phyloP scores from a whole-genome alignment of 2,888 invertebrate species.

The Platycheirus albimanus region DNA sequence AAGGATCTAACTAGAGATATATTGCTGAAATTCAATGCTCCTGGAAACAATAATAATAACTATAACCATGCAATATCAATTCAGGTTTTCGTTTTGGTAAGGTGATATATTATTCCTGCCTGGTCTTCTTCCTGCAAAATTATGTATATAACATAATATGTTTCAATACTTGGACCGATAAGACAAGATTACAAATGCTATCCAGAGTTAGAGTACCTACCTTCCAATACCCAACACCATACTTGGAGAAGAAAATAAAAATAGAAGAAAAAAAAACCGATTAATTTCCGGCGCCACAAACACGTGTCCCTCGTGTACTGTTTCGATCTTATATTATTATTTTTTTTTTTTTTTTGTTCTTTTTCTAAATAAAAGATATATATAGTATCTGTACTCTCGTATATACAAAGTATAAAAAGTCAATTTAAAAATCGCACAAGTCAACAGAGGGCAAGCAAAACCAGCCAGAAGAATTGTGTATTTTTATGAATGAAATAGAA shows the following conservation, averaged over 20 bases:
- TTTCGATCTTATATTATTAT: slow-evolving; percentile 41
- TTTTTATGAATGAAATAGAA: slow-evolving; percentile 68
- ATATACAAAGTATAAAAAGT: slow-evolving; percentile 18
- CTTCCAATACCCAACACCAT: slow-evolving; percentile 7
- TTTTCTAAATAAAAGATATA: too few species aligned
- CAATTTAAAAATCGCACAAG: slow-evolving; percentile 61
- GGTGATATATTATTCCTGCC: slow-evolving; percentile 41
- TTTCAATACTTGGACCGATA: slow-evolving; percentile 12
- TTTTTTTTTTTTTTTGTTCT: slow-evolving; percentile 19
- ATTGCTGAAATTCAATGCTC: slow-evolving; percentile 44
- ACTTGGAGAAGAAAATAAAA: slow-evolving; percentile 2
- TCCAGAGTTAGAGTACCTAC: too few species aligned
- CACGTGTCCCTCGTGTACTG: slow-evolving; percentile 56
- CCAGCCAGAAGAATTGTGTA: slow-evolving; percentile 32
- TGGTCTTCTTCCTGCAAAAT: slow-evolving; percentile 20
- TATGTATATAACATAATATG: not conserved
- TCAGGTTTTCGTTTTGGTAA: slow-evolving; percentile 41
- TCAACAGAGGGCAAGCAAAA: slow-evolving; percentile 41
- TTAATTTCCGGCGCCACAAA: slow-evolving; percentile 57
- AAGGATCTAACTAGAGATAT: slow-evolving; percentile 27
- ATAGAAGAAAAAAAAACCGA: slow-evolving; percentile 18
- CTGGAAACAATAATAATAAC: slow-evolving; percentile 40
- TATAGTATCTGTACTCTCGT: too few species aligned
- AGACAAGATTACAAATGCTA: too few species aligned
- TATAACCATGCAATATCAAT: slow-evolving; percentile 43